Conservation (phyloP, 1,140 invertebrate genomes). For the Gryon sp. region DNA sequence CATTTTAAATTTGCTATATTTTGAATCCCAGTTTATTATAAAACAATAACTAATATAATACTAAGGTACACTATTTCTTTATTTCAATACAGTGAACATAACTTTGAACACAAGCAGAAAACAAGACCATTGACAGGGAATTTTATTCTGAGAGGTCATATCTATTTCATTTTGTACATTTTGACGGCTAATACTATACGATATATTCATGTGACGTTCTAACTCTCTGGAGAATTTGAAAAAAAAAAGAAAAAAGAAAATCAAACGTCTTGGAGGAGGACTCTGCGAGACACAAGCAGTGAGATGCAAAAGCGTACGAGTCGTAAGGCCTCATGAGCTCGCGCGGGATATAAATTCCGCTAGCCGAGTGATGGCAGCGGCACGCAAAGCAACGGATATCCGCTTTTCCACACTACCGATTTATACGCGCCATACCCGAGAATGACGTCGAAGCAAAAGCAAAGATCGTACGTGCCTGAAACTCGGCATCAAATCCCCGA, state of each 20-base stretch:
- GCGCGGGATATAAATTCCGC: slow-evolving; percentile 67
- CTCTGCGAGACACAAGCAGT: slow-evolving; percentile 20
- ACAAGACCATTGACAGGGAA: slow-evolving; percentile 1
- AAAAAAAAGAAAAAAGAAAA: no score
- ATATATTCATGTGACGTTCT: slow-evolving; percentile 44
- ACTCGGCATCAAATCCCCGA: slow-evolving; percentile 48
- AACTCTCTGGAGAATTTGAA: slow-evolving; percentile 51
- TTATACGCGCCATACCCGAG: slow-evolving; percentile 64
- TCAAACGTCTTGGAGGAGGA: slow-evolving; percentile 55
- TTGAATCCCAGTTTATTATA: no score
- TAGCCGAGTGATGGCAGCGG: slow-evolving; percentile 54
- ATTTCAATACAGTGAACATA: no score
- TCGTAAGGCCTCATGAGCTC: slow-evolving; percentile 60
- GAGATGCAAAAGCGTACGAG: slow-evolving; percentile 17
- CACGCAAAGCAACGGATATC: slow-evolving; percentile 71
- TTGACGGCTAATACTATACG: slow-evolving; percentile 28
- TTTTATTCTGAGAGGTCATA: slow-evolving; percentile 19
- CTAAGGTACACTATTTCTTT: no score
- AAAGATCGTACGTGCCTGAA: slow-evolving; percentile 62
- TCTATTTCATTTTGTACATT: slow-evolving; percentile 38
- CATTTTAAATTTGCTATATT: no score
- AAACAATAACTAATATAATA: no score
- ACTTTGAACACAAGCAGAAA: no score
- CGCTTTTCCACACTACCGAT: slow-evolving; percentile 71
- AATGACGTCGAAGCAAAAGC: slow-evolving; percentile 48